Conservation (phyloP, 2,113 vertebrate species). For the Ceuthmochares aereus region DNA sequence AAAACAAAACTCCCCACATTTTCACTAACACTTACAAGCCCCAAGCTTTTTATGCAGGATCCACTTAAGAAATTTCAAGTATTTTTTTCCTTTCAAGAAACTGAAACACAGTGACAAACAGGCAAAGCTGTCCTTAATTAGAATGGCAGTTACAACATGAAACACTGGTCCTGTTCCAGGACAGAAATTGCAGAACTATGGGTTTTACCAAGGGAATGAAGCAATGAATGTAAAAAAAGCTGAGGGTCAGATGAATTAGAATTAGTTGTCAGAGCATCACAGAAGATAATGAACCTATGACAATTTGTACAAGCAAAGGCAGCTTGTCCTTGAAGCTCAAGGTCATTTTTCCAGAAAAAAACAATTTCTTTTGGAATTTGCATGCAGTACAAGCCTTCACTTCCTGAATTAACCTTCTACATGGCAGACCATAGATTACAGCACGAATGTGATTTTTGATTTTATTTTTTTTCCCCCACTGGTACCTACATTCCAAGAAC, state of each 20-base stretch:
- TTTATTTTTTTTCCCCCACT: background rate
- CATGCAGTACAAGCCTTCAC: background rate
- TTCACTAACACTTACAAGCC: background rate
- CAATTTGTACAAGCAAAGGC: background rate
- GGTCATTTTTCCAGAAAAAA: background rate
- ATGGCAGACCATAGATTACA: background rate
- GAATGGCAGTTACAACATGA: background rate
- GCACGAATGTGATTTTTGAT: background rate
- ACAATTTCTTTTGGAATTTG: background rate
- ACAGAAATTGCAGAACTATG: background rate
- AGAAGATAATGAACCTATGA: background rate
- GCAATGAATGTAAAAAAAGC: background rate
- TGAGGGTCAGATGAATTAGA: background rate
- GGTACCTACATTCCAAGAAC: background rate
- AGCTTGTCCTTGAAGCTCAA: conserved; percentile 6
- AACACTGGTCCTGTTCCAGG: background rate
- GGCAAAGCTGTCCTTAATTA: background rate
- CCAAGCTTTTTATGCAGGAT: background rate
- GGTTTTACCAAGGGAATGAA: background rate
- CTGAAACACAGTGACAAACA: background rate
- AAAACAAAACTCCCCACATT: accelerated
- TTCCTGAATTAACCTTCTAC: background rate
- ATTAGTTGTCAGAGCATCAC: background rate
- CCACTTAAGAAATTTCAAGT: background rate
- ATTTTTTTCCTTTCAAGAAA: background rate